Base-by-base conservation (phyloP, 2,888 invertebrate species). In the Sympetrum striolatum region DNA sequence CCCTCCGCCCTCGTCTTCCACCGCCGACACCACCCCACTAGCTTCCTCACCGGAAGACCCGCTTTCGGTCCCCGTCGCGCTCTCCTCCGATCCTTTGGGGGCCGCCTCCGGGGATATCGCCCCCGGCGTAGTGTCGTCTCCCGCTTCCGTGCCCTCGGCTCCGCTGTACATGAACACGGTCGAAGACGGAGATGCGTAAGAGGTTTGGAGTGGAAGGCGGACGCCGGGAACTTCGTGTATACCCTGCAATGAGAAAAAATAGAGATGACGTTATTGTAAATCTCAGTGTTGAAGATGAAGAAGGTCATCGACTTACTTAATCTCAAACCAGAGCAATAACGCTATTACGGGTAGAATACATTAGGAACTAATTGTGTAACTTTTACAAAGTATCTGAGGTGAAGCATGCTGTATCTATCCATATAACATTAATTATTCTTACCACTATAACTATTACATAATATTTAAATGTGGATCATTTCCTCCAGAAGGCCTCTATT, bases 161-260 rank as follows among this genome's bases (percentile, higher is more conserved):
- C 96, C 96, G 93, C 96, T 96, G 94, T 96, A 96, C 96, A 96
- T 96, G 92, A 96, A 95, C 93, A 96, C 96, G 81, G 96, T 96
- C 73, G 92, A 92, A 10, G 92, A 92, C 25, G 91, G 91, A n/a
- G 92, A 92, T 37, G 92, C 92, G 91, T 92, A 92, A 79, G 92
- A 92, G 64, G 92, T 92, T 91, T 92, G 92, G 90, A 92, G 91
- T 44, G 92, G 92, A 81, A 92, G 91, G 90, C 92, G 92, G 81
- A 92, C 92, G 3, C 92, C 92, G 37, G 92, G 92, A 90, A 92
- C 92, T 90, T 92, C 92, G 91, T 92, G 92, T 44, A 92, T 91
- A 37, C 92, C 92, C 92, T 92, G 92, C 14, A 90, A 91, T 48
- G 60, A 90, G 64, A 37, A 64, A 53, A 14, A 80, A 25, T 0